Evolutionary conservation across 1,140 invertebrate genomes (phyloP).

Genomic region (Pogonus chalceus): DNA sequence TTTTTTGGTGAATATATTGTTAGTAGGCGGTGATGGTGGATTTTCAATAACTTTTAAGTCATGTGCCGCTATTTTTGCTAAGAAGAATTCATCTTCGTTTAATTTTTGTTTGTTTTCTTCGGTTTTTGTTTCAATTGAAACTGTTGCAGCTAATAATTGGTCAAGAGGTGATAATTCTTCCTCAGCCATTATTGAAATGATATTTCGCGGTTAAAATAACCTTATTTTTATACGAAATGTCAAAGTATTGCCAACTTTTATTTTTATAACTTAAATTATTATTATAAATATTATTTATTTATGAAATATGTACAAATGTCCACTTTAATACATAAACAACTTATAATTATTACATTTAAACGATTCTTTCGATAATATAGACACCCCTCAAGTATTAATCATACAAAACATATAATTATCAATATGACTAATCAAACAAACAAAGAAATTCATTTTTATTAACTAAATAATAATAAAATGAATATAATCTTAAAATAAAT

Average conservation of each 20-base stretch:
- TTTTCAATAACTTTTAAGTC: background rate
- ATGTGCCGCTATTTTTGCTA: conserved; percentile 3
- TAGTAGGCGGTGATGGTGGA: background rate
- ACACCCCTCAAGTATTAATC: too few relatives aligned
- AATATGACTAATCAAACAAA: too few relatives aligned
- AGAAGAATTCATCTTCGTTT: conserved; percentile 12
- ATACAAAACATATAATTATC: too few relatives aligned
- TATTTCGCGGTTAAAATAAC: background rate
- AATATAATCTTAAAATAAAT: background rate
- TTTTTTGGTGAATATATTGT: background rate
- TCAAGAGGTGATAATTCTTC: background rate
- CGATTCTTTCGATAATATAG: too few relatives aligned
- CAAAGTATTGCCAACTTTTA: too few relatives aligned
- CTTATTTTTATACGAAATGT: too few relatives aligned
- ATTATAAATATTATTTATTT: too few relatives aligned
- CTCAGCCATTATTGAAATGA: background rate
- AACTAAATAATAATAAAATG: background rate
- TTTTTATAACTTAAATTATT: too few relatives aligned
- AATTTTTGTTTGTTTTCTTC: background rate
- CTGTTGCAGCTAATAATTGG: background rate
- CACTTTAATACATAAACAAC: too few relatives aligned
- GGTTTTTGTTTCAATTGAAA: background rate
- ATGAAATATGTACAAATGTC: too few relatives aligned
- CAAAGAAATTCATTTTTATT: too few relatives aligned
- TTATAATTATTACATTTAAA: too few relatives aligned